Conservation (phyloP, 2,888 invertebrate genomes). For the Pyrgus malvae region DNA sequence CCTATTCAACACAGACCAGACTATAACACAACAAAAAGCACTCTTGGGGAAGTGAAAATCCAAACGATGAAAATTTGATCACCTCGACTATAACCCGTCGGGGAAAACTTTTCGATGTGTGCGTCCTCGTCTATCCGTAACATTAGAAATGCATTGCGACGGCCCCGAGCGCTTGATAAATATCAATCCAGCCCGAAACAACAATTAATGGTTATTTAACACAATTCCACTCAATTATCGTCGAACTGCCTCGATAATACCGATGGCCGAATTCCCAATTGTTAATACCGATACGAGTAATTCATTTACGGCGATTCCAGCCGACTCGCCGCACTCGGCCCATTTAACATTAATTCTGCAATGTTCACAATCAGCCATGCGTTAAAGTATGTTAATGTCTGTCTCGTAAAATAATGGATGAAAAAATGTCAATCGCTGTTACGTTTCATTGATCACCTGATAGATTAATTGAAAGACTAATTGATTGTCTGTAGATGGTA, state of each 20-base stretch:
- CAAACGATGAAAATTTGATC: too few species aligned
- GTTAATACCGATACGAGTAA: conserved; percentile 53
- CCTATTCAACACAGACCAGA: too few species aligned
- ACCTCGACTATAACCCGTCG: too few species aligned
- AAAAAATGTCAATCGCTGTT: conserved; percentile 50
- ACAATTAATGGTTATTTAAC: conserved; percentile 74
- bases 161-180: conserved; percentile 51
- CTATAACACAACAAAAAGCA: too few species aligned
- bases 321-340: conserved; percentile 31
- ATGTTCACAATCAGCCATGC: conserved; percentile 55
- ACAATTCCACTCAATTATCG: conserved; percentile 71
- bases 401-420: conserved; percentile 46
- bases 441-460: conserved; percentile 47
- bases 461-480: too few species aligned
- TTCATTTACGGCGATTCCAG: conserved; percentile 53
- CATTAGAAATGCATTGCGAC: conserved; percentile 42
- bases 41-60: too few species aligned
- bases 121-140: too few species aligned
- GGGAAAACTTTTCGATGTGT: too few species aligned
- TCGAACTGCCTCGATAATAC: conserved; percentile 65
- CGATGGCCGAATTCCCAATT: conserved; percentile 67
- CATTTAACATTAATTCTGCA: conserved; percentile 57
- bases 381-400: conserved; percentile 62
- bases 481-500: too few species aligned
- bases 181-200: conserved; percentile 61